Conservation (phyloP, 2,797 vertebrate genomes). For the Pampus argenteus region DNA sequence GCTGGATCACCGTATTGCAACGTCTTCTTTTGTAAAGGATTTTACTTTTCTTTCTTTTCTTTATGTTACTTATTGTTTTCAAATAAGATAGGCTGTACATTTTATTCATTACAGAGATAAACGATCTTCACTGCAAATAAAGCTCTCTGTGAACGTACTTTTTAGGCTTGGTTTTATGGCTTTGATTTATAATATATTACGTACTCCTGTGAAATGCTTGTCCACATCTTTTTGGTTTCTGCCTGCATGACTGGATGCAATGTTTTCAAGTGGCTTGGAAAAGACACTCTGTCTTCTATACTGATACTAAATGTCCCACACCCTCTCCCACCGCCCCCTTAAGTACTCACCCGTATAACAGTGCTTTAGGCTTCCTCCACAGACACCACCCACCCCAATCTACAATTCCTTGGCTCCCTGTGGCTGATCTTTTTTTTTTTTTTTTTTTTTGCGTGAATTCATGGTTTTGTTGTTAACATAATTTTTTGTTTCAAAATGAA, state of each 20-base stretch:
- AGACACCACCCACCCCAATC: slow-evolving; percentile 87
- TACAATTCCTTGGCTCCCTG: slow-evolving; percentile 90
- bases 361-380: slow-evolving; percentile 91
- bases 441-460: slow-evolving; percentile 79
- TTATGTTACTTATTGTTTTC: slow-evolving; percentile 60
- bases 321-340: slow-evolving; percentile 49
- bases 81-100: slow-evolving; percentile 70
- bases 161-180: slow-evolving; percentile 69
- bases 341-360: slow-evolving; percentile 89
- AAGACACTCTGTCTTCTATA: slow-evolving; percentile 88
- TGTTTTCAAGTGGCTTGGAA: slow-evolving; percentile 95
- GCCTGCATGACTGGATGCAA: slow-evolving; percentile 99
- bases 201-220: slow-evolving; percentile 99
- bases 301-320: slow-evolving; percentile 84
- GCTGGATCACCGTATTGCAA: slow-evolving; percentile 79
- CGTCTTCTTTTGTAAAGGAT: slow-evolving; percentile 75
- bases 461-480: slow-evolving; percentile 56
- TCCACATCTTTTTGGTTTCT: slow-evolving; percentile 91
- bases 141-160: slow-evolving; percentile 76
- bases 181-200: slow-evolving; percentile 80
- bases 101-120: slow-evolving; percentile 64
- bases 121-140: slow-evolving; percentile 71
- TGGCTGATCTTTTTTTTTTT: slow-evolving; percentile 82
- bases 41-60: slow-evolving; percentile 64
- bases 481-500: slow-evolving; percentile 36